Evolutionary conservation across 2,888 invertebrate species (phyloP), one percentile per base, ranked within the genome.

Genomic region (Rambutsinella grinnellia): DNA sequence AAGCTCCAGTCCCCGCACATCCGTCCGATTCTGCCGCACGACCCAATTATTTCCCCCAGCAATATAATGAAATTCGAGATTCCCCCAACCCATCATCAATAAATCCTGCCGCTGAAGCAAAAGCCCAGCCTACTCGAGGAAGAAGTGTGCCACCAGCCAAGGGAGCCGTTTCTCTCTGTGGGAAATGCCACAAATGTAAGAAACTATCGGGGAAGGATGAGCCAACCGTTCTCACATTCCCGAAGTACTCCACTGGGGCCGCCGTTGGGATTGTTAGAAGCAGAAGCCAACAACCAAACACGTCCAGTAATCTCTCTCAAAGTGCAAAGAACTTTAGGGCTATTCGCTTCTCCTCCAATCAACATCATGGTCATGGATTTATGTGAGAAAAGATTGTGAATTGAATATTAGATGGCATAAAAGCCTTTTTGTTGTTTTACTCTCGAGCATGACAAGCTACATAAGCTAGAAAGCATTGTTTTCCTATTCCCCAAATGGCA

Each of bases 131-230:
- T 19, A 10, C 44, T 21, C 10, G 65, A 61, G 15, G 60, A 2
- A 65, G 60, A 6, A 74, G 60, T 53, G 13, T 66, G 28, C 74
- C 66, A 8, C 65, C 66, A 17, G 46, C 24, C 13, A 44, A 62
- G 21, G 17, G 15, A 19, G 57, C 46, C 19, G 66, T 44, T 51
- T 58, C 70, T 10, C 49, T 80, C 6, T 80, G 80, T 71, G 80
- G 80, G 36, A 76, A 70, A 69, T 80, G 80, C 49, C 56, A 62
- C n/a, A 80, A 80, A 57, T 80, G 80, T 28, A 80, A 80, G 56
- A 66, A 57, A 46, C 53, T 79, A 0, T 57, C 71, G 13, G 67
- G 60, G 6, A 28, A 36, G 13, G 15, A 54, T 2, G 76, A 67
- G 17, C 56, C 77, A 8, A 46, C 57, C 3, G 51, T 58, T n/a